Percentiles rank a stretch among this genome's conserved stretches.
Conservation (phyloP, 2,113 vertebrate genomes). For the Myodes glareolus region DNA sequence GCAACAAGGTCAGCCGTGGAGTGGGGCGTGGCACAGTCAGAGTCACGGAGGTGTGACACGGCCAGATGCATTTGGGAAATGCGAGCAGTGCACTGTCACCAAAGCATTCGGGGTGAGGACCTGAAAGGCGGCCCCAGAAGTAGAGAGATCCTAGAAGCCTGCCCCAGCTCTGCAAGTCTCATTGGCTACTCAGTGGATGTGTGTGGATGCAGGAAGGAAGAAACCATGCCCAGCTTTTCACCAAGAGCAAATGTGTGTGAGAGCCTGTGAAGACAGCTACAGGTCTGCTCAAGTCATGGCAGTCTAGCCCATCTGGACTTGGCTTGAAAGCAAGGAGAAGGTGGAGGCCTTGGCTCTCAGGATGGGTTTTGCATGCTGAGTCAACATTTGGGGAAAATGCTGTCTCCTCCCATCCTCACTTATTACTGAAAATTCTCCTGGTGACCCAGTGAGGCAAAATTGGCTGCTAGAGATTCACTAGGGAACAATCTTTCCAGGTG, state of each 20-base stretch:
- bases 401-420: not conserved
- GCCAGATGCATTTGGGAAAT: not conserved
- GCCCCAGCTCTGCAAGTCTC: not conserved
- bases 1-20: not conserved
- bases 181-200: not conserved
- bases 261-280: not conserved
- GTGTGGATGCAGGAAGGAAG: constrained; percentile 36
- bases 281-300: not conserved
- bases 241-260: not conserved
- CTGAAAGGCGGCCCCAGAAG: not conserved
- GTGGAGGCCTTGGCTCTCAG: not conserved
- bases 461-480: not conserved
- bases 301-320: not conserved
- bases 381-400: not conserved
- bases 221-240: constrained; percentile 39
- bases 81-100: not conserved
- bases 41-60: not conserved
- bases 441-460: not conserved
- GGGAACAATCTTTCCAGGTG: not conserved
- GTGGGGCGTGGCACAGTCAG: accelerated
- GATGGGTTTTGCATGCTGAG: not conserved
- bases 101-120: not conserved
- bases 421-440: not conserved
- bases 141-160: not conserved
- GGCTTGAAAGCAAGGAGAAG: not conserved